Conservation (phyloP, 2,113 vertebrate species). For the Elephas maximus region DNA sequence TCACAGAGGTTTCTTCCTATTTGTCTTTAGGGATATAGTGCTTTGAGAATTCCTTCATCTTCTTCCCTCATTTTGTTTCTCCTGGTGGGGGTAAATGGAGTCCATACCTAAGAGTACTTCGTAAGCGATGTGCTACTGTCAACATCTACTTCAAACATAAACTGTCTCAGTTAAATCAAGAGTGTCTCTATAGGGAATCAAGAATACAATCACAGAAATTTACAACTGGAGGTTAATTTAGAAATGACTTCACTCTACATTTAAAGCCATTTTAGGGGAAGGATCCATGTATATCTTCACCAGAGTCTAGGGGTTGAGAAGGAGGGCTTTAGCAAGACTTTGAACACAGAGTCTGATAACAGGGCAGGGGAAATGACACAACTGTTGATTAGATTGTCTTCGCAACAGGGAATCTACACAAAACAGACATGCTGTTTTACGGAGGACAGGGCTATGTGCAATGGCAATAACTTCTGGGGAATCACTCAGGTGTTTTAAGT, state of each 20-base stretch:
- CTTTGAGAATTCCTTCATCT: neutral
- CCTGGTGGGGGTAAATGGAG: neutral
- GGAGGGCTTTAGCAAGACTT: neutral
- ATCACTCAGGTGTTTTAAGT: neutral
- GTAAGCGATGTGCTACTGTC: neutral
- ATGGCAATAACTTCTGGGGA: neutral
- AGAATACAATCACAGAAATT: neutral
- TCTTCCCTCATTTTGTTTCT: conserved; percentile 26
- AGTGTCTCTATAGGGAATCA: neutral
- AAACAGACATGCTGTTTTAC: neutral
- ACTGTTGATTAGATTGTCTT: neutral
- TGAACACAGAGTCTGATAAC: neutral
- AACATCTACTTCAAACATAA: neutral
- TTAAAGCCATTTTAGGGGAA: neutral
- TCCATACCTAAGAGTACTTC: neutral
- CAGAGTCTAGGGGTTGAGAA: neutral
- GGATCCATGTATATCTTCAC: neutral
- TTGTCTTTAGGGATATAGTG: neutral
- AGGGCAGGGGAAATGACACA: neutral
- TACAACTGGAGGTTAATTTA: neutral
- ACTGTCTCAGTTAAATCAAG: neutral
- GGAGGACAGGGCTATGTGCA: neutral
- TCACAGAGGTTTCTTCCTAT: neutral
- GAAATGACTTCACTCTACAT: neutral
- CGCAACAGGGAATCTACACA: neutral